These are phyloP conservation scores for Montipora efflorescens DNA, from an alignment of 64 coral and sea anemone genomes.

Conservation along the genomic window DNA sequence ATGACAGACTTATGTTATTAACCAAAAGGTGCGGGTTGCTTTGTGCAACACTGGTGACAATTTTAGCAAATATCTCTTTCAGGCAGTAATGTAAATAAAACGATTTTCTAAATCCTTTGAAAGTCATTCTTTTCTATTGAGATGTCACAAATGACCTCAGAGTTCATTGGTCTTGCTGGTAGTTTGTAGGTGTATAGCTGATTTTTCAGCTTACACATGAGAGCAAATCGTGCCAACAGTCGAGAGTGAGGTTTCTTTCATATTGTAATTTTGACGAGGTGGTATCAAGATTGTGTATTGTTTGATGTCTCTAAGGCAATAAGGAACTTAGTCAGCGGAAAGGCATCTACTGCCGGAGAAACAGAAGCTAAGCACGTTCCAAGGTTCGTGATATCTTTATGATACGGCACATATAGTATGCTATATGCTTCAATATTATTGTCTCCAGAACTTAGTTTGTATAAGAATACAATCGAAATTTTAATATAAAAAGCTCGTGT, in stretches of 20 bases:
- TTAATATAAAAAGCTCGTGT: neutral
- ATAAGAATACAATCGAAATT: neutral
- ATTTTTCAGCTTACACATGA: neutral
- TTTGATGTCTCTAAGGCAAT: slow-evolving; percentile 21
- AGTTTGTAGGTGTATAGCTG: neutral
- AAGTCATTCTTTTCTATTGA: neutral
- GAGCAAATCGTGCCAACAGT: neutral
- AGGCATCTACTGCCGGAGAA: no score
- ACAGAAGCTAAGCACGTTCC: neutral
- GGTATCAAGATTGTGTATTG: neutral
- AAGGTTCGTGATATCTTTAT: neutral
- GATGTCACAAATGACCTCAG: neutral
- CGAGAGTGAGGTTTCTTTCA: slow-evolving; percentile 10
- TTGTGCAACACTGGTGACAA: neutral
- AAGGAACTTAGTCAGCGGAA: slow-evolving; percentile 10
- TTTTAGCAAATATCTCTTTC: neutral
- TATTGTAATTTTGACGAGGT: slow-evolving; percentile 19
- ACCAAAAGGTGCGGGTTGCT: slow-evolving; percentile 6
- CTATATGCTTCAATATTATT: neutral
- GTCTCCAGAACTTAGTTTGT: neutral
- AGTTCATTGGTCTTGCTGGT: neutral
- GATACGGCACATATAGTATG: neutral
- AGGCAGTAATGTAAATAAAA: slow-evolving; percentile 29
- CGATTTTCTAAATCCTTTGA: slow-evolving; percentile 19
- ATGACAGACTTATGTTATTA: slow-evolving; percentile 46